These are phyloP conservation scores for Bombus soroeensis DNA, from an alignment of 1,140 invertebrate genomes.

Conservation along the genomic window DNA sequence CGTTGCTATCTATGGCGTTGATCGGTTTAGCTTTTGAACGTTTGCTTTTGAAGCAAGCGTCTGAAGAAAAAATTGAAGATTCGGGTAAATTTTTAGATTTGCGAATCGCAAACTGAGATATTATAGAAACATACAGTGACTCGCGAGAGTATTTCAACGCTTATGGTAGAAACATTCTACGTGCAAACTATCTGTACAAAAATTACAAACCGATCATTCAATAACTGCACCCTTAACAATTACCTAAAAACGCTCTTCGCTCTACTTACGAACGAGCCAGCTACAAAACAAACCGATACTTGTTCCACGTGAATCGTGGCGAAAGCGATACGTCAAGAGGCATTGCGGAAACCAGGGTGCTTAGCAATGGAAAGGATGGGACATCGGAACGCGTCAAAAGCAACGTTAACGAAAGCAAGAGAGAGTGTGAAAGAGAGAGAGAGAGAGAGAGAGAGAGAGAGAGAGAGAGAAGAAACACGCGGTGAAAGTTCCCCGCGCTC, in stretches of 20 bases:
- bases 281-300: background rate
- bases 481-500: constrained; percentile 63
- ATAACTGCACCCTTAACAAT: background rate
- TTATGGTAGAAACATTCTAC: too few relatives aligned
- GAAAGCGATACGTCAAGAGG: background rate
- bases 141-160: too few relatives aligned
- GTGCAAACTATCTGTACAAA: too few relatives aligned
- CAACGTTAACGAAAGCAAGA: background rate
- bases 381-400: background rate
- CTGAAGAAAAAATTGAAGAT: too few relatives aligned
- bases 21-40: too few relatives aligned
- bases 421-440: background rate
- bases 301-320: too few relatives aligned
- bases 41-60: too few relatives aligned
- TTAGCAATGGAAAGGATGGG: background rate
- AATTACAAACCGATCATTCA: background rate
- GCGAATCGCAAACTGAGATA: too few relatives aligned
- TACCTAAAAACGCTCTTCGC: background rate
- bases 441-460: background rate
- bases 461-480: background rate
- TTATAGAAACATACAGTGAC: too few relatives aligned
- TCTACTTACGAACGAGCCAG: background rate
- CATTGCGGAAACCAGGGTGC: background rate
- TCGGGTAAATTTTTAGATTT: too few relatives aligned
- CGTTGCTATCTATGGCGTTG: too few relatives aligned